Percentiles rank a stretch among this genome's conserved stretches.
phyloP scores from a whole-genome alignment of 2,113 vertebrate genomes.

The Plecturocebus donacophilus region DNA sequence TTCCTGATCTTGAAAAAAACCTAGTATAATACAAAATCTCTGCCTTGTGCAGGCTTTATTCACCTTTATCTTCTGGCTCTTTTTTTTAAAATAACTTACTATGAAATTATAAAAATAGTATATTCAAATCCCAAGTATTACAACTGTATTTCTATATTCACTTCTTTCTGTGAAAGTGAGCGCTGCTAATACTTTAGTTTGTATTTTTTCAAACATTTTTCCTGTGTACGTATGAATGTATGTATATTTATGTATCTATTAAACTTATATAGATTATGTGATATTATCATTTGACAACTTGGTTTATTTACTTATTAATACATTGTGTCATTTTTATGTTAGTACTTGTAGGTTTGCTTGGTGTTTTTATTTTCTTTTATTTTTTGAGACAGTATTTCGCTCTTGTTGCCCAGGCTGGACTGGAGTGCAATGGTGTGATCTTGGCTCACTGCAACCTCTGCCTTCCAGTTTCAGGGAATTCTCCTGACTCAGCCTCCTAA shows the following conservation, averaged over 20 bases:
- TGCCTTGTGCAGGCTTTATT: not conserved
- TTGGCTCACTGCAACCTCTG: too few species aligned
- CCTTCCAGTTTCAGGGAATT: too few species aligned
- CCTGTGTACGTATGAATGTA: not conserved
- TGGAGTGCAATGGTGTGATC: too few species aligned
- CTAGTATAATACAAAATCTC: not conserved
- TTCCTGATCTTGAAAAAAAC: not conserved
- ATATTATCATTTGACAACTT: not conserved
- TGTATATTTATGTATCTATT: not conserved
- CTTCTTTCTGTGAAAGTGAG: not conserved
- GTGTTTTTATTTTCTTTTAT: not conserved
- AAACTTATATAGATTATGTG: not conserved
- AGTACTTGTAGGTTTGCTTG: not conserved
- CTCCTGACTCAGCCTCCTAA: too few species aligned
- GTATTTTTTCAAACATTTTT: not conserved
- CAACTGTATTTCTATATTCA: not conserved
- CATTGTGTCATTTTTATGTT: not conserved
- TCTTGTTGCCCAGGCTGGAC: too few species aligned
- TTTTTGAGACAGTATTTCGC: too few species aligned
- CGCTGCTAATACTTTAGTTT: not conserved
- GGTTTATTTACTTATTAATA: not conserved
- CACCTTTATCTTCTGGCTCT: not conserved
- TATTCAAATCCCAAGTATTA: not conserved
- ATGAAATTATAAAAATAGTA: conserved; percentile 20
- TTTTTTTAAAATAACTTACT: conserved; percentile 14